Percentiles rank a stretch among this genome's conserved stretches.
Conservation (phyloP, 2,797 vertebrate species). For the Carapus acus region DNA sequence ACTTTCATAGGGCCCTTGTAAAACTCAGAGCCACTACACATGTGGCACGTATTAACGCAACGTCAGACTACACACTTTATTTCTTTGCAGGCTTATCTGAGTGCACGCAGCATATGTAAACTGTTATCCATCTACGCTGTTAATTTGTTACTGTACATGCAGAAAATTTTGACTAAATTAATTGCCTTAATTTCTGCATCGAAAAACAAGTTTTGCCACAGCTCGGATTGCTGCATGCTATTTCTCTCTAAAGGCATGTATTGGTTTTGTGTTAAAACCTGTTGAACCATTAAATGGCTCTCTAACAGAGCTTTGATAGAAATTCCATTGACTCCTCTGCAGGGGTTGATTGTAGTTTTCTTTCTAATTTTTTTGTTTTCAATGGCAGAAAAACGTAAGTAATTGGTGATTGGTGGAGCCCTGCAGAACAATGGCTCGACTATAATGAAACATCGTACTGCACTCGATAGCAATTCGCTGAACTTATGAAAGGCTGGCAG, state of each 20-base stretch:
- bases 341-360: conserved; percentile 56
- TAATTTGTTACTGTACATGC: too few species aligned
- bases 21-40: conserved; percentile 46
- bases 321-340: conserved; percentile 53
- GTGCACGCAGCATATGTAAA: neutral
- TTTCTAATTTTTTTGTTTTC: conserved; percentile 19
- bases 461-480: conserved; percentile 46
- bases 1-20: conserved; percentile 49
- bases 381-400: conserved; percentile 57
- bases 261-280: conserved; percentile 57
- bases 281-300: conserved; percentile 64
- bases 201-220: conserved; percentile 15
- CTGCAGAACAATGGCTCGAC: conserved; percentile 37
- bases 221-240: neutral
- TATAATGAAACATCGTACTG: conserved; percentile 50
- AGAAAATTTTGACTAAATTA: too few species aligned
- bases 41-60: conserved; percentile 48
- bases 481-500: conserved; percentile 22
- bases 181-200: conserved; percentile 8
- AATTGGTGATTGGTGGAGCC: conserved; percentile 57
- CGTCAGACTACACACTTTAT: conserved; percentile 26
- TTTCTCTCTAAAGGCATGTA: conserved; percentile 38
- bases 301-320: conserved; percentile 56
- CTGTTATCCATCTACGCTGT: neutral
- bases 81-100: conserved; percentile 22